Percentiles rank a stretch among this genome's conserved stretches.
Evolutionary conservation across 2,113 vertebrate species (phyloP).

Genomic region (Takifugu bimaculatus): DNA sequence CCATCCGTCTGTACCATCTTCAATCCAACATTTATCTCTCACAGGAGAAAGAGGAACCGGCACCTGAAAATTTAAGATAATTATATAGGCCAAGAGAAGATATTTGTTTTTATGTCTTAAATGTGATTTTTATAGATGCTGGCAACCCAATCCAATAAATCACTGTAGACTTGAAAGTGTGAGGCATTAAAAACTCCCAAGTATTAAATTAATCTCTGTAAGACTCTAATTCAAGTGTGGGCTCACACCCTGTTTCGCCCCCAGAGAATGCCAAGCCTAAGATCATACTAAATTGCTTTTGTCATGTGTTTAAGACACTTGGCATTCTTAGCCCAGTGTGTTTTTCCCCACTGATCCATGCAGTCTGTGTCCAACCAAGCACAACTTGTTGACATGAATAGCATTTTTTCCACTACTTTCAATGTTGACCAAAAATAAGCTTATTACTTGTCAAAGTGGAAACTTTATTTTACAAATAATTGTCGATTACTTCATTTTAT

Average conservation of each 20-base stretch:
- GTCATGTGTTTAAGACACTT: constrained; percentile 78
- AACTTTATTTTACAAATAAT: no score
- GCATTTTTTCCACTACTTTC: constrained; percentile 47
- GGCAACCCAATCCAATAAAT: constrained; percentile 76
- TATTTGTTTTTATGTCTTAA: constrained; percentile 70
- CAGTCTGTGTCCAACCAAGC: constrained; percentile 56
- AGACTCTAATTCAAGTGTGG: constrained; percentile 75
- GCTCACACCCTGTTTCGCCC: constrained; percentile 71
- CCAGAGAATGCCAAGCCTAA: constrained; percentile 72
- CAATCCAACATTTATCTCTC: constrained; percentile 64
- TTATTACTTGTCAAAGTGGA: no score
- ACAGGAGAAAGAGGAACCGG: constrained; percentile 60
- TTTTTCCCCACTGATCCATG: constrained; percentile 52
- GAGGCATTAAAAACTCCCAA: constrained; percentile 70
- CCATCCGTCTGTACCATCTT: constrained; percentile 66
- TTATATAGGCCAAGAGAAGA: constrained; percentile 74
- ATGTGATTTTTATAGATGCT: constrained; percentile 76
- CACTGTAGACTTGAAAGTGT: constrained; percentile 70
- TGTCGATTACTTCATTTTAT: no score
- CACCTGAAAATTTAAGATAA: constrained; percentile 76
- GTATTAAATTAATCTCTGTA: constrained; percentile 78
- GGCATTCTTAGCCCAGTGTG: constrained; percentile 65
- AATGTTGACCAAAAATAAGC: constrained; percentile 10
- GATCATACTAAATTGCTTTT: constrained; percentile 76
- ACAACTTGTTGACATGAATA: constrained; percentile 61